Conservation (phyloP, 2,797 vertebrate species). For the Acanthurus tractus region DNA sequence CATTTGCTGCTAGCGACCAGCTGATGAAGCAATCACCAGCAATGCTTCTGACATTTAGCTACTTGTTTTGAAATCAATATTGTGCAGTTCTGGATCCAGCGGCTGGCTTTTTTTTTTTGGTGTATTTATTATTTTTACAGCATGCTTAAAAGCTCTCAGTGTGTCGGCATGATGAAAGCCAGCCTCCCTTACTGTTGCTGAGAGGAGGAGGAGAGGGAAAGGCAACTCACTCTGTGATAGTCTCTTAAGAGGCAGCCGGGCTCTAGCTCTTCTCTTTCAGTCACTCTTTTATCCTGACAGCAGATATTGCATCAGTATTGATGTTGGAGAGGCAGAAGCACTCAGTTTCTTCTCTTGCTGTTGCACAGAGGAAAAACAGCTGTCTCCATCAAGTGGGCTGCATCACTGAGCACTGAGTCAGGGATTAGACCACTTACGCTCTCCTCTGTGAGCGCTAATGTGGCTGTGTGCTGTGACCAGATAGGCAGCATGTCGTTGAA, state of each 20-base stretch:
- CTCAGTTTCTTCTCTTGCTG: background rate
- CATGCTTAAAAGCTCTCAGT: slow-evolving; percentile 90
- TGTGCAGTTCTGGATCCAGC: slow-evolving; percentile 79
- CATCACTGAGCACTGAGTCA: slow-evolving; percentile 11
- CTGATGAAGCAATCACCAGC: slow-evolving; percentile 90
- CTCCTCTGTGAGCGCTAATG: background rate
- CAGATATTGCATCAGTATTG: slow-evolving; percentile 16
- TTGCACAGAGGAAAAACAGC: slow-evolving; percentile 14
- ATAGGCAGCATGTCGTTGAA: too few relatives aligned
- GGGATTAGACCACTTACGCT: slow-evolving; percentile 6
- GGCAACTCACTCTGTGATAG: slow-evolving; percentile 81
- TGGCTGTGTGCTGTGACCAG: background rate
- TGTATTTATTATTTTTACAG: slow-evolving; percentile 91
- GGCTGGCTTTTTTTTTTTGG: slow-evolving; percentile 84
- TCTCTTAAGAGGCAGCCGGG: slow-evolving; percentile 85
- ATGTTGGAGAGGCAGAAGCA: slow-evolving; percentile 10
- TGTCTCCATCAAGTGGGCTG: background rate
- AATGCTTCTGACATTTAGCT: slow-evolving; percentile 89
- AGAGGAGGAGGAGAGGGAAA: slow-evolving; percentile 75
- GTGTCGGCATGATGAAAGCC: slow-evolving; percentile 89
- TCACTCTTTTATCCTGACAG: slow-evolving; percentile 12
- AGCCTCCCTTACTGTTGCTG: slow-evolving; percentile 78
- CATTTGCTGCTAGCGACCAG: slow-evolving; percentile 59
- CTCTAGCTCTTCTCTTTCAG: slow-evolving; percentile 34
- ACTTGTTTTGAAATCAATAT: slow-evolving; percentile 90